Evolutionary conservation across 2,113 vertebrate species (phyloP), one percentile per base, ranked within the genome.

Genomic region (Noctilio leporinus): DNA sequence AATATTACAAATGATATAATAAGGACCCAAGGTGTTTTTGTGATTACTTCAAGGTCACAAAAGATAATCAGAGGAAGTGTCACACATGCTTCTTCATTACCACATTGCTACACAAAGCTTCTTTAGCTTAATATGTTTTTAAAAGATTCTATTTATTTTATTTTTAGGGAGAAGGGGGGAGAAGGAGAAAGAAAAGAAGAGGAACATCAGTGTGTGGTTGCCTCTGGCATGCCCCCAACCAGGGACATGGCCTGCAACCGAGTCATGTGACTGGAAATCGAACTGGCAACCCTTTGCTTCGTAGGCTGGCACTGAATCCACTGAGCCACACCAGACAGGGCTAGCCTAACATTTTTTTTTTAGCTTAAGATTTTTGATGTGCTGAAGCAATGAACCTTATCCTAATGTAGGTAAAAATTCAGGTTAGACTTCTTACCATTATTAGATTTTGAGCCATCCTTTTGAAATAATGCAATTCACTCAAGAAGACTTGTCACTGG

Each of bases 381-480:
- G 3, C 67, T 76, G 59, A 95, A 89, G 59, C 30, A 76, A 77
- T 51, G 40, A 85, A 14, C 15, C 40, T 73, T 64, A 90, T 53
- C 59, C 2, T 35, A 87, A 70, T 26, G 35, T 40, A 81, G 26
- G 59, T n/a, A 5, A 93, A 65, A 95, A 91, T 35, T 88, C 77
- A 95, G 51, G 77, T 53, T 65, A 70, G 43, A 35, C 19, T 62
- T 80, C 92, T 73, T 86, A 33, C 47, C 57, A 45, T 84, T 75
- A 51, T 82, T 86, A 95, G 90, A 80, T 89, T 94, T 96, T 35
- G 55, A 95, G 70, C 16, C 5, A 80, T 43, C 35, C 53, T 97
- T 91, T 94, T 64, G 30, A 65, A 73, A 95, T 95, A 96, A 86
- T 93, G 87, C 76, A 91, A 24, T 97, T 97, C 55, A 90, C 43